Percentiles rank a stretch among this genome's conserved stretches.
Evolutionary conservation across 2,797 vertebrate genomes (phyloP).

Genomic region (Lepus townsendii): DNA sequence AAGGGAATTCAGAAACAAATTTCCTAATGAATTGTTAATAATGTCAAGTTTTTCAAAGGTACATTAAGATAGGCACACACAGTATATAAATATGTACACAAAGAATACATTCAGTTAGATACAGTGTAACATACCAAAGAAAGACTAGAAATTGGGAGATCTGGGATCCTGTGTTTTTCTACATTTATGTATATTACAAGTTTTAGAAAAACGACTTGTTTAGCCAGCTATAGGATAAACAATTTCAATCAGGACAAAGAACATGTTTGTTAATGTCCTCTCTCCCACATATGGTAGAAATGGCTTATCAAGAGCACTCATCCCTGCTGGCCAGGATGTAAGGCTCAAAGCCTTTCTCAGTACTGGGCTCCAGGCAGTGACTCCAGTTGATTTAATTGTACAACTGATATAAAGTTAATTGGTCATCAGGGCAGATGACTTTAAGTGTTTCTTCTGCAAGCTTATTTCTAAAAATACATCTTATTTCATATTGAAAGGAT

Average conservation of each 20-base stretch:
- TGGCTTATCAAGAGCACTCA: neutral
- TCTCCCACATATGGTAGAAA: neutral
- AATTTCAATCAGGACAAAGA: neutral
- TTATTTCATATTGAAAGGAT: slow-evolving; percentile 26
- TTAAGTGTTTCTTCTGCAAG: neutral
- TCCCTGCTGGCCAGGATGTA: neutral
- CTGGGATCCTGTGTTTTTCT: neutral
- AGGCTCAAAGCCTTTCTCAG: neutral
- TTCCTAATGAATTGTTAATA: neutral
- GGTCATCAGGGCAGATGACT: neutral
- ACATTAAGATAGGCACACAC: neutral
- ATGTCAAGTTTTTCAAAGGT: neutral
- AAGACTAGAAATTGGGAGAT: neutral
- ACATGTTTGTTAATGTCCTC: neutral
- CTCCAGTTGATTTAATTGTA: neutral
- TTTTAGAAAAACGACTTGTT: neutral
- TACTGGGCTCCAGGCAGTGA: neutral
- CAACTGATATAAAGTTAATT: neutral
- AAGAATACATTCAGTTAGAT: slow-evolving; percentile 8
- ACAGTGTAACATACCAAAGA: neutral
- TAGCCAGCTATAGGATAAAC: neutral
- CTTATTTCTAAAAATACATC: neutral
- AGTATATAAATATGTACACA: neutral
- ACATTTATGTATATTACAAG: neutral
- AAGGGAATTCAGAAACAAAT: neutral